phyloP scores from a whole-genome alignment of 2,888 invertebrate genomes.

The Ichneumon xanthorius region DNA sequence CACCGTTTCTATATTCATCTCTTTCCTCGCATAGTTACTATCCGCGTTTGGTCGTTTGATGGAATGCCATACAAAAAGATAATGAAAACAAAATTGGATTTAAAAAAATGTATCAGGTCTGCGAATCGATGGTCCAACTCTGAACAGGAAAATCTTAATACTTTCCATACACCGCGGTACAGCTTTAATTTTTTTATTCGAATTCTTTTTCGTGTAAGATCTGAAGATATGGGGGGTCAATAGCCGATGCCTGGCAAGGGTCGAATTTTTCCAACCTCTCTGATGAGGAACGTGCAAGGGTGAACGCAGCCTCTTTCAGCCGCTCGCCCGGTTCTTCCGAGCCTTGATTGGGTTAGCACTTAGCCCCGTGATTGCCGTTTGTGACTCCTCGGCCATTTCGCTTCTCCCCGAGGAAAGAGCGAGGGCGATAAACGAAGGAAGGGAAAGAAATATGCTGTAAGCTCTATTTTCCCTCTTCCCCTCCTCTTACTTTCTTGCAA shows the following conservation, averaged over 20 bases:
- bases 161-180: background rate
- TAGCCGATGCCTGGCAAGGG: background rate
- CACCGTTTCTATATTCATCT: constrained; percentile 30
- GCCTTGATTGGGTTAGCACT: constrained; percentile 80
- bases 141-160: background rate
- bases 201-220: background rate
- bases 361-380: constrained; percentile 81
- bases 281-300: constrained; percentile 33
- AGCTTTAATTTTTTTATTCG: background rate
- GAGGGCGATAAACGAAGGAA: constrained; percentile 22
- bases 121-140: background rate
- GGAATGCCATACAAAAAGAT: background rate
- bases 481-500: background rate
- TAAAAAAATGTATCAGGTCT: background rate
- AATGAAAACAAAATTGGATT: background rate
- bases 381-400: constrained; percentile 78
- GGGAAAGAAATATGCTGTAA: background rate
- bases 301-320: constrained; percentile 40
- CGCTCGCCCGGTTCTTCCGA: constrained; percentile 53
- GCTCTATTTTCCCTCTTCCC: constrained; percentile 18
- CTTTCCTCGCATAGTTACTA: constrained; percentile 5
- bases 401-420: constrained; percentile 59
- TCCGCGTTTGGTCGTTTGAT: background rate
- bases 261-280: constrained; percentile 48
- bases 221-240: background rate